These are phyloP conservation scores for Coregonus clupeaformis DNA, from an alignment of 2,113 vertebrate genomes.

Conservation along the genomic window DNA sequence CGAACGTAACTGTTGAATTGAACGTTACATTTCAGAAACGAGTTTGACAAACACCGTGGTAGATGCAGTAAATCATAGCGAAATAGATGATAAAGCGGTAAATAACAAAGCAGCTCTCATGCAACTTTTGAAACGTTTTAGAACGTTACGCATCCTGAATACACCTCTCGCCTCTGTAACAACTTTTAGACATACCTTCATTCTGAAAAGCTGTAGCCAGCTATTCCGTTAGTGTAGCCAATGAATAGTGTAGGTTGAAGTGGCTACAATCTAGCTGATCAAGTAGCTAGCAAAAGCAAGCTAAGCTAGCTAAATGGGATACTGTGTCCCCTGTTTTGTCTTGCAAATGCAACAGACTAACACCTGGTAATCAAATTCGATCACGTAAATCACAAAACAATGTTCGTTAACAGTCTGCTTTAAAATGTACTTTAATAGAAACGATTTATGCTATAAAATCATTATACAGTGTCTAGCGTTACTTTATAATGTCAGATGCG, in stretches of 20 bases:
- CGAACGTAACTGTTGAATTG: too few relatives aligned
- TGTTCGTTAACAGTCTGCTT: not conserved
- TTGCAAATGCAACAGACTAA: conserved; percentile 1
- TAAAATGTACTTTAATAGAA: not conserved
- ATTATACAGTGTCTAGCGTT: conserved; percentile 1
- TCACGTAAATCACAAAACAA: not conserved
- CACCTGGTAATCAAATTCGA: not conserved
- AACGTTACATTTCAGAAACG: too few relatives aligned
- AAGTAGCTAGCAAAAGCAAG: not conserved
- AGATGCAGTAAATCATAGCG: too few relatives aligned
- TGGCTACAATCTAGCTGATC: not conserved
- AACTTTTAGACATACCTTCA: conserved; percentile 3
- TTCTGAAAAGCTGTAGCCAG: not conserved
- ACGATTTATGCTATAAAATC: not conserved
- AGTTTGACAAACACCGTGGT: too few relatives aligned
- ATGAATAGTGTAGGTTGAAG: not conserved
- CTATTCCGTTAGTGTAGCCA: not conserved
- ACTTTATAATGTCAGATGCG: conserved; percentile 49
- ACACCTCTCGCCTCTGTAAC: not conserved
- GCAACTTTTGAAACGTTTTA: not conserved
- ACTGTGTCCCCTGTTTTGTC: not conserved
- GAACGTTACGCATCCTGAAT: not conserved
- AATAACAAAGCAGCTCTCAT: too few relatives aligned
- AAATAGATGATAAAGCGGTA: too few relatives aligned
- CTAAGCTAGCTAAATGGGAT: not conserved